These are phyloP conservation scores for Crioceris asparagi DNA, from an alignment of 2,888 invertebrate species.

Conservation along the genomic window DNA sequence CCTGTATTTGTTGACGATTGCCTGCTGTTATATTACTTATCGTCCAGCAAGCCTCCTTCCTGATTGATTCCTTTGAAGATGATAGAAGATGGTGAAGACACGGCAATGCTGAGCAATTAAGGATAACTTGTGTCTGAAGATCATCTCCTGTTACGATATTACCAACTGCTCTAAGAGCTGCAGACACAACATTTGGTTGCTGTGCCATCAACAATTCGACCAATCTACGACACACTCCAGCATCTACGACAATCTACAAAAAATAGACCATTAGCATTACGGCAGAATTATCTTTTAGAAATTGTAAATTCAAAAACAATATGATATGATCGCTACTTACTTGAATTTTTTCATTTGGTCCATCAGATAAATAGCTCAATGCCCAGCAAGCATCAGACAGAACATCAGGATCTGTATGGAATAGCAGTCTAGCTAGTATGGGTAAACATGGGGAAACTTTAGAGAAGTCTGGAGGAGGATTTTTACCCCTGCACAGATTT, in stretches of 20 bases:
- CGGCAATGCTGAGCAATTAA: constrained; percentile 83
- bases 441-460: constrained; percentile 75
- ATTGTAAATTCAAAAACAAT: too few relatives aligned
- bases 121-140: constrained; percentile 78
- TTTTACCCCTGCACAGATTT: constrained; percentile 95
- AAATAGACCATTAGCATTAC: too few relatives aligned
- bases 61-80: constrained; percentile 70
- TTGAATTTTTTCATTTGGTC: constrained; percentile 92
- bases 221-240: constrained; percentile 72
- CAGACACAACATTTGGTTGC: constrained; percentile 75
- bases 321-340: constrained; percentile 18
- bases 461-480: constrained; percentile 85
- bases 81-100: constrained; percentile 68
- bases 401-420: constrained; percentile 81
- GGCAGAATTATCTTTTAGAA: too few relatives aligned
- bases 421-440: constrained; percentile 75
- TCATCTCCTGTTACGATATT: constrained; percentile 98
- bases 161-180: constrained; percentile 91
- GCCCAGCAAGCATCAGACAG: constrained; percentile 96
- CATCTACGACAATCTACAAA: constrained; percentile 78
- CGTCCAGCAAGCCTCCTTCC: constrained; percentile 96
- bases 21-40: constrained; percentile 95
- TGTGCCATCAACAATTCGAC: constrained; percentile 55
- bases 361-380: constrained; percentile 89
- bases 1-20: constrained; percentile 88